A percentile compares a stretch with the other conserved stretches of the same genome.
Evolutionary conservation across 2,797 vertebrate species (phyloP).

Genomic region (Hoplostethus atlanticus): DNA sequence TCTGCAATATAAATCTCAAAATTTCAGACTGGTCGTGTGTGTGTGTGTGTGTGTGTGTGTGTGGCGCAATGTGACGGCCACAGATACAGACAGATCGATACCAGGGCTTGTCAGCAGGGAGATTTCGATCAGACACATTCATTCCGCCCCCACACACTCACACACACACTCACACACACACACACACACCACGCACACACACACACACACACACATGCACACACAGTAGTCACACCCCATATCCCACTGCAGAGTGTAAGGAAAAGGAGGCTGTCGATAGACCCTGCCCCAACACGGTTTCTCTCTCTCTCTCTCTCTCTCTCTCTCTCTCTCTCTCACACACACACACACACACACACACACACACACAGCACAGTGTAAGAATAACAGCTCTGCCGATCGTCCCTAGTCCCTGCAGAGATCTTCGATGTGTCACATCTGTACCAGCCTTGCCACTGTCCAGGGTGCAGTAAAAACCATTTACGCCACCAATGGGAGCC

Average conservation of each 20-base stretch:
- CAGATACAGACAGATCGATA: slow-evolving; percentile 70
- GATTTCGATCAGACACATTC: slow-evolving; percentile 69
- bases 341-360: slow-evolving; percentile 19
- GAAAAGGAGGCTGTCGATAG: slow-evolving; percentile 60
- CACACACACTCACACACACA: slow-evolving; percentile 22
- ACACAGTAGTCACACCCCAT: slow-evolving; percentile 29
- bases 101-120: slow-evolving; percentile 69
- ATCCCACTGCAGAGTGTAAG: slow-evolving; percentile 53
- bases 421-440: slow-evolving; percentile 54
- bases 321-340: not conserved
- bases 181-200: slow-evolving; percentile 5
- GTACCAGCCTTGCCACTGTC: slow-evolving; percentile 1
- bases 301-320: no score
- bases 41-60: slow-evolving; percentile 4
- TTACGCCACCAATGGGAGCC: slow-evolving; percentile 25
- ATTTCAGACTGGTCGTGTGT: slow-evolving; percentile 24
- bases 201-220: not conserved
- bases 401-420: slow-evolving; percentile 42
- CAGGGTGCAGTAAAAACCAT: slow-evolving; percentile 18
- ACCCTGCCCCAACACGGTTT: slow-evolving; percentile 10
- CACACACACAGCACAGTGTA: not conserved
- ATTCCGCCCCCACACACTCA: slow-evolving; percentile 53
- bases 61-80: slow-evolving; percentile 34
- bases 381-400: slow-evolving; percentile 35
- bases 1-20: slow-evolving; percentile 28